Evolutionary conservation across 2,797 vertebrate genomes (phyloP), one percentile per base, ranked within the genome.

Genomic region (Phylloscopus collybita): DNA sequence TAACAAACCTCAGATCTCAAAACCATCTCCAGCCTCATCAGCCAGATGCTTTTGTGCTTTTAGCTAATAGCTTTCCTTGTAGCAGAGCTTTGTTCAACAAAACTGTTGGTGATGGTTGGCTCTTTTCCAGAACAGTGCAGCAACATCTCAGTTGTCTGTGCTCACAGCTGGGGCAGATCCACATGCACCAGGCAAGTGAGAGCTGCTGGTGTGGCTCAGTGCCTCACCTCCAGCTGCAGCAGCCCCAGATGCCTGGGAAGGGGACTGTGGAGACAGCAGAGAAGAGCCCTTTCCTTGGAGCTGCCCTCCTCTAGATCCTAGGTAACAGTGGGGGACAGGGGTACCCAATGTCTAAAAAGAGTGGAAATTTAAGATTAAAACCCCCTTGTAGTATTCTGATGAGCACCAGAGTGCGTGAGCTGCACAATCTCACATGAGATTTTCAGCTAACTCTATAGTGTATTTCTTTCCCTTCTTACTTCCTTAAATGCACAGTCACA

Each of bases 311-410:
- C 45, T 76, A 65, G 57, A 36, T 79, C 16, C 81, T 32, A 15
- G 30, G 10, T 73, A 60, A 45, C 26, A 50, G 27, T 26, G 59
- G 23, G 54, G 29, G 7, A 49, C 17, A 47, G 0, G 3, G 26
- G 40, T 27, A 45, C 34, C 25, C 19, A 16, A 27, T 70, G 36
- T 38, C 47, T 80, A 54, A 71, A 80, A 22, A 83, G 36, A 60
- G 38, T 65, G 27, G 32, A 72, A 47, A 78, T 73, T 49, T 22
- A 42, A 49, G 47, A 38, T 66, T 71, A 13, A 90, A 80, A 74
- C 0, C 1, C 2, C 15, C 13, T 1, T 1, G 0, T 42, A 26
- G 20, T 67, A 57, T 29, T 17, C 27, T 9, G 3, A 19, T 27
- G 22, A 56, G 32, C 47, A 64, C 17, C 25, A 47, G n/a, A 26